These are phyloP conservation scores for Lineus longissimus DNA, from an alignment of 1,140 invertebrate species.

Conservation along the genomic window DNA sequence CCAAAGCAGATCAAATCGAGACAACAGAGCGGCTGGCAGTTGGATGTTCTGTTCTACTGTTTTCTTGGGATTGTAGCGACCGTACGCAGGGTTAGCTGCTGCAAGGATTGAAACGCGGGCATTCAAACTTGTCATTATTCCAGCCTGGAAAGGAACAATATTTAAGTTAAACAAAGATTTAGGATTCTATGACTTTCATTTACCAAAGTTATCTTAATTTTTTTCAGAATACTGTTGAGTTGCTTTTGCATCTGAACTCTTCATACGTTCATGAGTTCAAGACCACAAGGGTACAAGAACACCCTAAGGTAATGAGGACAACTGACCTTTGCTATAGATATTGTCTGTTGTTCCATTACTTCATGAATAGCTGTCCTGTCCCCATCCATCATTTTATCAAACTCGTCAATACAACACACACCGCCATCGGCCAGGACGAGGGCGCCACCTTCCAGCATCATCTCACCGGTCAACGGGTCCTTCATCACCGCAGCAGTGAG, in stretches of 20 bases:
- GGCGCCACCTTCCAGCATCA: slow-evolving; percentile 97
- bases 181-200: not conserved
- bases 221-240: no score
- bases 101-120: slow-evolving; percentile 95
- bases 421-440: slow-evolving; percentile 94
- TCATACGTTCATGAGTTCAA: no score
- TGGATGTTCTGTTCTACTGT: slow-evolving; percentile 97
- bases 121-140: slow-evolving; percentile 96
- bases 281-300: no score
- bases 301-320: not conserved
- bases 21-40: slow-evolving; percentile 94
- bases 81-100: slow-evolving; percentile 98
- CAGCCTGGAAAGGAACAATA: slow-evolving; percentile 64
- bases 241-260: no score
- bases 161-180: not conserved
- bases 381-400: slow-evolving; percentile 97
- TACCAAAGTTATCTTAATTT: no score
- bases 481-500: slow-evolving; percentile 97
- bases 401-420: slow-evolving; percentile 99
- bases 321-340: slow-evolving; percentile 94
- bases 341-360: slow-evolving; percentile 99
- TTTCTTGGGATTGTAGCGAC: slow-evolving; percentile 88
- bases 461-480: slow-evolving; percentile 94
- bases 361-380: slow-evolving; percentile 98
- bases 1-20: slow-evolving; percentile 97